Evolutionary conservation across 2,888 invertebrate genomes (phyloP).

Genomic region (Drosophila phalerata): DNA sequence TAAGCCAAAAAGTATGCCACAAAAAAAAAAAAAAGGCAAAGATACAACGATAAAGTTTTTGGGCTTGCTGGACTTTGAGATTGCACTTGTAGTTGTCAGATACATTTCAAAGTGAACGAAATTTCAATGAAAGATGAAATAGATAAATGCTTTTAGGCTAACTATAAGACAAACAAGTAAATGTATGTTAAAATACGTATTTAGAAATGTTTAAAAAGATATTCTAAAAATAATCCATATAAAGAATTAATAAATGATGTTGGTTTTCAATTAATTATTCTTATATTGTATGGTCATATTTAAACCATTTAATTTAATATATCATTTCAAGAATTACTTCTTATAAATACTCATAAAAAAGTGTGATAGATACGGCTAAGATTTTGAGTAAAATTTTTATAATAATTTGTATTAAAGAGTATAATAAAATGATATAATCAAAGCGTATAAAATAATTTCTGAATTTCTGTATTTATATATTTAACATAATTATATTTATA

Average conservation of each 20-base stretch:
- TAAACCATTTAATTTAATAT: too few species aligned
- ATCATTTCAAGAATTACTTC: too few species aligned
- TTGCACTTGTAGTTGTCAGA: conserved; percentile 15
- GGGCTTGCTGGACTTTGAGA: conserved; percentile 34
- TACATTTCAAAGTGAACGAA: background rate
- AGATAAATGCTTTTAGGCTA: background rate
- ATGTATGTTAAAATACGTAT: background rate
- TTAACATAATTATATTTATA: background rate
- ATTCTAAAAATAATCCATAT: background rate
- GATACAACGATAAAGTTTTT: conserved; percentile 26
- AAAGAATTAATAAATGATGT: too few species aligned
- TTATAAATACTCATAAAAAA: too few species aligned
- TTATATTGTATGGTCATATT: too few species aligned
- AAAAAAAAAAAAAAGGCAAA: conserved; percentile 38
- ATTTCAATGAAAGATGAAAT: background rate
- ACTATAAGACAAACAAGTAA: background rate
- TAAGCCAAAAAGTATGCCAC: conserved; percentile 77
- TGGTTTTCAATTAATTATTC: too few species aligned
- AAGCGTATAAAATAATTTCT: too few species aligned
- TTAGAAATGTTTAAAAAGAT: background rate
- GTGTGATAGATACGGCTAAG: too few species aligned
- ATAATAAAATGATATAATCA: too few species aligned
- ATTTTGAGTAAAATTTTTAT: too few species aligned
- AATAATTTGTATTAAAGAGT: too few species aligned
- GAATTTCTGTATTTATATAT: too few species aligned